Evolutionary conservation across 2,797 vertebrate species (phyloP).

Genomic region (Potorous gilbertii): DNA sequence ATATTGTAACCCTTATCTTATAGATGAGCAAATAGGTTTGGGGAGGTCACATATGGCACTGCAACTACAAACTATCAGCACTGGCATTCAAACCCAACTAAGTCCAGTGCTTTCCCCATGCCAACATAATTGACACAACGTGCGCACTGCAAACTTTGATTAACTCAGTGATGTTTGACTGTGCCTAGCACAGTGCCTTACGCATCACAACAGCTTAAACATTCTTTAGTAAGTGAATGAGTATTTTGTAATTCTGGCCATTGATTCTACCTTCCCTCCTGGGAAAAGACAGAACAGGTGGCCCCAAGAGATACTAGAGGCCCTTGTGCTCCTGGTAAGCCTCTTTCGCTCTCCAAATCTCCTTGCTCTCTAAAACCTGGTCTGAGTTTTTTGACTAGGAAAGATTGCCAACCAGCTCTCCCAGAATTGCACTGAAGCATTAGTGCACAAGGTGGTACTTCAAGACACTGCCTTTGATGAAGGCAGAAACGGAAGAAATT

Average conservation of each 20-base stretch:
- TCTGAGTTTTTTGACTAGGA: background rate
- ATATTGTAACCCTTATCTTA: background rate
- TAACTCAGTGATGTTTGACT: background rate
- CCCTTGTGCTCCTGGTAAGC: background rate
- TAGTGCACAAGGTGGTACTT: background rate
- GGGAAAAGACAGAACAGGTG: background rate
- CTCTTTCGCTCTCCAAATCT: background rate
- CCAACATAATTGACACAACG: background rate
- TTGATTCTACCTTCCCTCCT: constrained; percentile 1
- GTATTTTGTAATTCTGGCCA: background rate
- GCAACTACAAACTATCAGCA: background rate
- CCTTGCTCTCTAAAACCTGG: background rate
- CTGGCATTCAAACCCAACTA: background rate
- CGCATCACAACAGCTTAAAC: background rate
- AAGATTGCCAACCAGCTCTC: background rate
- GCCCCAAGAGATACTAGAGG: background rate
- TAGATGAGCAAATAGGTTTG: background rate
- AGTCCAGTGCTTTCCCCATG: background rate
- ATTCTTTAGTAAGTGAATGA: background rate
- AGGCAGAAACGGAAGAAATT: constrained; percentile 16
- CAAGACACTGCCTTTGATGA: constrained; percentile 20
- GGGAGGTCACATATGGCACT: background rate
- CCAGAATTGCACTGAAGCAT: background rate
- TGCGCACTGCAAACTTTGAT: constrained; percentile 3
- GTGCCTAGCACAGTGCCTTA: background rate